Evolutionary conservation across 1,140 invertebrate genomes (phyloP), one percentile per base, ranked within the genome.

Genomic region (Harlomillsia oculata): DNA sequence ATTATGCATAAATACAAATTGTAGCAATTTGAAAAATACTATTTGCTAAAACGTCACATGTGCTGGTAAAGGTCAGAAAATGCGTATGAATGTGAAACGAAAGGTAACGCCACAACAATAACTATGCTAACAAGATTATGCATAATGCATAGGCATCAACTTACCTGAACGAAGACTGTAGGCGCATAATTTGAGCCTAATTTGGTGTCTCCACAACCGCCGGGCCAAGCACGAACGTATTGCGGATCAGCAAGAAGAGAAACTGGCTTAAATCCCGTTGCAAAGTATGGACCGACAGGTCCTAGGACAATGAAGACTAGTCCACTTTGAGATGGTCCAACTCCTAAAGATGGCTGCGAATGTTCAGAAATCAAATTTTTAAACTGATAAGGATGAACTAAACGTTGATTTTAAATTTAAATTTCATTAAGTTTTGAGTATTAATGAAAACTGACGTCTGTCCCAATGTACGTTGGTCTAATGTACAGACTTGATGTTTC

Each of bases 401-500:
- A n/a, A n/a, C n/a, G n/a, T n/a, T n/a, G n/a, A n/a, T n/a, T n/a
- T n/a, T n/a, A 9, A 34, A 34, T 9, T 34, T 34, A 34, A 34
- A n/a, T 34, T 9, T 34, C 8, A 9, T 34, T 34, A n/a, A 41
- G 36, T 32, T 25, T 29, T 39, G 13, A 30, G 18, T 29, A 40
- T 3, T 28, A 44, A 29, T 46, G 28, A 43, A 36, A 63, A 78
- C 81, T 83, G 77, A 96, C 92, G 76, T 99, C 95, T 55, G 89
- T 95, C 53, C 88, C 95, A 70, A 99, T 97, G 30, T 97, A 74
- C 1, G 96, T 97, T 36, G 97, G 97, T 67, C 97, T 77, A 56
- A 99, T 84, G 69, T 99, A 99, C 5, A 99, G 77, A 68, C 92
- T 94, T 67, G 87, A 85, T 5, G 82, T 76, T 67, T 85, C 81